Evolutionary conservation across 92 coral and sea anemone species (phyloP), one percentile per base, ranked within the genome.

Genomic region (Plumapathes pennacea): DNA sequence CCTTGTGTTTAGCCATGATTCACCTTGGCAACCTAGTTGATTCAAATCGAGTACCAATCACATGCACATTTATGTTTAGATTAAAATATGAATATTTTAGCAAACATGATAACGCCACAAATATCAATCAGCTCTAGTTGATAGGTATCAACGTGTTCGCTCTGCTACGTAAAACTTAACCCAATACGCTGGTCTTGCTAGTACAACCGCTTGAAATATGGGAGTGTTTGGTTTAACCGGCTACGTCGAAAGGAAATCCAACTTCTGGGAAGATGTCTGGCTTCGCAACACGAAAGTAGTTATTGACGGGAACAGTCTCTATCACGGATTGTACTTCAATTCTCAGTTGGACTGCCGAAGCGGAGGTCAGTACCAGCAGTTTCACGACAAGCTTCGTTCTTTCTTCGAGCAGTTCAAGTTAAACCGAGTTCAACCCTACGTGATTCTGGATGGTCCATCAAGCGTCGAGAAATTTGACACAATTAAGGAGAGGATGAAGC

Each of bases 341-440:
- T 46, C 38, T 17, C 83, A 64, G 0, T 41, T 89, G 6, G 84
- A 84, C 46, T 62, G 64, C 38, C 79, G 61, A 22, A 76, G 61
- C 64, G 98, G 98, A 4, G 98, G 98, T 10, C 83, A 92, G 46
- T 88, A 88, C 38, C 57, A 69, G 8, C 77, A 84, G 23, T 67
- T 80, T 24, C 79, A 84, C n/a, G 55, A 37, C 9, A 53, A 40
- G 38, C 65, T 81, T 3, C 38, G 58, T 33, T 47, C 54, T 24
- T 88, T 92, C 76, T 88, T 92, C 54, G 24, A 47, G 28, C 77
- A 82, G 26, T 76, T 92, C 27, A 43, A 10, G 14, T 39, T 52
- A 1, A 79, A 62, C 38, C 42, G 74, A 1, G 85, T 92, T 2
- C 57, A 66, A 15, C 57, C 90, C 0, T 84, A 45, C 65, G 96